phyloP scores from a whole-genome alignment of 2,797 vertebrate species.

The Muscicapa striata region DNA sequence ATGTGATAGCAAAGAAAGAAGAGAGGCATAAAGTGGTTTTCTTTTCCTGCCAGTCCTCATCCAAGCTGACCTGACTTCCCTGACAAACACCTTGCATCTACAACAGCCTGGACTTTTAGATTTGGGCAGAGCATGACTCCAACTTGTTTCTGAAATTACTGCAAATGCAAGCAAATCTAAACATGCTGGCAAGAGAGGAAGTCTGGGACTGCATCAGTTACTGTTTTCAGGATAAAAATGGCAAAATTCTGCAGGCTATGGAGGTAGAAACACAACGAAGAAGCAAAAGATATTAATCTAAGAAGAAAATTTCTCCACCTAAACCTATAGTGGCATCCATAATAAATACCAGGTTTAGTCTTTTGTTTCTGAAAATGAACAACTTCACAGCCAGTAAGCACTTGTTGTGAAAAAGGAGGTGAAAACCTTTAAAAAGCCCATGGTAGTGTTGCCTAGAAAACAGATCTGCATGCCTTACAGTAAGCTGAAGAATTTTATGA shows the following conservation, averaged over 20 bases:
- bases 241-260: background rate
- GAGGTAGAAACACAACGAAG: background rate
- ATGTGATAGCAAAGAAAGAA: background rate
- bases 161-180: background rate
- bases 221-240: background rate
- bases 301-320: background rate
- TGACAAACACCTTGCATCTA: background rate
- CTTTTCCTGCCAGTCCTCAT: background rate
- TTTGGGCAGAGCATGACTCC: background rate
- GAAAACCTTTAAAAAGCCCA: background rate
- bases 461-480: conserved; percentile 1
- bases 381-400: background rate
- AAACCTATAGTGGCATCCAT: background rate
- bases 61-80: background rate
- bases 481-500: conserved; percentile 15
- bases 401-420: background rate
- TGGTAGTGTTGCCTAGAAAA: conserved; percentile 22
- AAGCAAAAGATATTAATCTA: background rate
- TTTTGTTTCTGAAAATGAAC: background rate
- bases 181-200: background rate
- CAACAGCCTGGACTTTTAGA: background rate
- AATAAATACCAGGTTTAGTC: background rate
- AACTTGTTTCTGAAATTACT: background rate
- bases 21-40: background rate
- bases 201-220: background rate